Conservation (phyloP, 2,113 vertebrate genomes). For the Melanerpes formicivorus region DNA sequence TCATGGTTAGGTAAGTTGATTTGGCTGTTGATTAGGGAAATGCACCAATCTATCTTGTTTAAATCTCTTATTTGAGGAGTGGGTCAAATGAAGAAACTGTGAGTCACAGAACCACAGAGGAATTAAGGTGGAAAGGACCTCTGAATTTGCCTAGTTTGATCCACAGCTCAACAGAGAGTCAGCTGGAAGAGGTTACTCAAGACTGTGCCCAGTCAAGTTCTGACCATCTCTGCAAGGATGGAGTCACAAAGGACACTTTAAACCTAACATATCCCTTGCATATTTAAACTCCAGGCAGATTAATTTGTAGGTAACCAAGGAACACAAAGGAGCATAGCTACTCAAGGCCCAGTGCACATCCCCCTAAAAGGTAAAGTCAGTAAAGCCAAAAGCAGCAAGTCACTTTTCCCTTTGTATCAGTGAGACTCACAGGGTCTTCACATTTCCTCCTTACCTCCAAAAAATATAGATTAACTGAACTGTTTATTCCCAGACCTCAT, state of each 20-base stretch:
- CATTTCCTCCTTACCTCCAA: constrained; percentile 1
- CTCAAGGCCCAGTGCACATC: neutral
- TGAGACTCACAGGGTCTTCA: neutral
- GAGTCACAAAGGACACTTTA: neutral
- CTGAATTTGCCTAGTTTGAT: neutral
- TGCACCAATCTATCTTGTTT: neutral
- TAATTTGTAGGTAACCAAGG: constrained; percentile 7
- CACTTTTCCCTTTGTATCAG: constrained; percentile 2
- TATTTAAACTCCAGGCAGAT: constrained; percentile 34
- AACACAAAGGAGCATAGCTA: neutral
- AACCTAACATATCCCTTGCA: neutral
- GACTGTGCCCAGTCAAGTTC: neutral
- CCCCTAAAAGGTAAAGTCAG: constrained; percentile 35
- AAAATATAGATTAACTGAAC: neutral
- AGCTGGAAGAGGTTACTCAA: constrained; percentile 19
- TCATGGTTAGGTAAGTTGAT: neutral
- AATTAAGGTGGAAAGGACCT: neutral
- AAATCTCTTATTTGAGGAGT: neutral
- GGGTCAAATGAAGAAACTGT: neutral
- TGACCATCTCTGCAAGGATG: neutral
- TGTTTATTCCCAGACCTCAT: constrained; percentile 8
- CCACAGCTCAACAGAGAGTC: neutral
- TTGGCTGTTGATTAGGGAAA: neutral
- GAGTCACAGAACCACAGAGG: neutral
- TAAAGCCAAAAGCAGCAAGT: constrained; percentile 29